Percentiles rank a stretch among this genome's conserved stretches.
These are phyloP conservation scores for Pardosa pseudoannulata DNA, from an alignment of 2,888 invertebrate species.

Conservation along the genomic window DNA sequence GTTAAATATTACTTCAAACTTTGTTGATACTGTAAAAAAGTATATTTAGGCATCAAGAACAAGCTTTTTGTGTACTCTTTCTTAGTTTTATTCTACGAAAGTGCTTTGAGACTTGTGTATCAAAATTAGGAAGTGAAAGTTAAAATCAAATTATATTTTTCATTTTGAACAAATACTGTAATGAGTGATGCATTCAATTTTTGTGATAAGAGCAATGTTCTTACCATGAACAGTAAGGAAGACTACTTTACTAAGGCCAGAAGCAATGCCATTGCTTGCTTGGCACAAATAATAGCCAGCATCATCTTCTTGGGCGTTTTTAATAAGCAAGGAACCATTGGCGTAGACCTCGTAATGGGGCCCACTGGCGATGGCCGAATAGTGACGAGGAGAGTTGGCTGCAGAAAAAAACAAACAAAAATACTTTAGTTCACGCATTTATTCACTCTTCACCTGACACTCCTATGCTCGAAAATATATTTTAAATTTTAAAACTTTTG, in stretches of 20 bases:
- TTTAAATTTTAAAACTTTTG: too few species aligned
- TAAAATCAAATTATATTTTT: background rate
- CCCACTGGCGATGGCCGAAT: slow-evolving; percentile 74
- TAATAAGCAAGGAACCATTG: slow-evolving; percentile 79
- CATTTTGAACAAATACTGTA: background rate
- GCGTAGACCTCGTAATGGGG: slow-evolving; percentile 74
- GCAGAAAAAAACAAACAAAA: background rate
- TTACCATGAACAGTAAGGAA: slow-evolving; percentile 79
- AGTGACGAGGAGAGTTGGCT: slow-evolving; percentile 76
- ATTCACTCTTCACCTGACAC: too few species aligned
- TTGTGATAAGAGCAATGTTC: too few species aligned
- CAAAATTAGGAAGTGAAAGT: background rate
- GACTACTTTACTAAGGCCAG: slow-evolving; percentile 79
- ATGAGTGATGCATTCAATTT: background rate
- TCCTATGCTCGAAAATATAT: too few species aligned
- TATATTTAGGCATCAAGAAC: too few species aligned
- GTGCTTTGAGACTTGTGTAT: too few species aligned
- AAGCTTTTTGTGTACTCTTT: too few species aligned
- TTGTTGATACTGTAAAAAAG: too few species aligned
- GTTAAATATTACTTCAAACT: too few species aligned
- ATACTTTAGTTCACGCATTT: too few species aligned
- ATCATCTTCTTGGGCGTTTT: slow-evolving; percentile 80
- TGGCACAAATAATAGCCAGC: slow-evolving; percentile 80
- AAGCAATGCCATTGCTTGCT: slow-evolving; percentile 79
- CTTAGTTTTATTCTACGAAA: too few species aligned